A percentile compares a stretch with the other conserved stretches of the same genome.
phyloP scores from a whole-genome alignment of 2,888 invertebrate species.

The Andricus curvator region DNA sequence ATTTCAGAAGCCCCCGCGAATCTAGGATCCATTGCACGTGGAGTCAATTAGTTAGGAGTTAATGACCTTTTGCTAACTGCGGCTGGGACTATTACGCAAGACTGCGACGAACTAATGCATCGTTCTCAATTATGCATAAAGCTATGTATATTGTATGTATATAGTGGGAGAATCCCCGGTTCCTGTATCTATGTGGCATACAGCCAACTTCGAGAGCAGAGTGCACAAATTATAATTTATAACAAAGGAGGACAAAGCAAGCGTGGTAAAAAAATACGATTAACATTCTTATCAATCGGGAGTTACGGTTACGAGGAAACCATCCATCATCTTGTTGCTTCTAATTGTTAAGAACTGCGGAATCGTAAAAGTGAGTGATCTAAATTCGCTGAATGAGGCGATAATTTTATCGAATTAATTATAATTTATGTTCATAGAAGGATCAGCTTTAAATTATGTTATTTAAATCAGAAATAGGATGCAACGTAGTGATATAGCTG shows the following conservation, averaged over 20 bases:
- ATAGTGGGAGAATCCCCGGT: not conserved
- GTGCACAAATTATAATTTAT: constrained; percentile 31
- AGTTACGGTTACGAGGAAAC: constrained; percentile 57
- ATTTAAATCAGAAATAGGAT: not conserved
- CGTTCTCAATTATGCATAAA: constrained; percentile 25
- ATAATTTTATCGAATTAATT: constrained; percentile 26
- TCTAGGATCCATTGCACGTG: not conserved
- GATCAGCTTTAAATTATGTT: not conserved
- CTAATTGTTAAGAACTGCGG: not conserved
- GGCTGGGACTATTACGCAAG: constrained; percentile 2
- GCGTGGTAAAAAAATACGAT: constrained; percentile 44
- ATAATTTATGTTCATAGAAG: not conserved
- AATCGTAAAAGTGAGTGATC: constrained; percentile 23
- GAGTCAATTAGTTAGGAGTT: constrained; percentile 32
- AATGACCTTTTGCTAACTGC: constrained; percentile 33
- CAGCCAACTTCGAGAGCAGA: not conserved
- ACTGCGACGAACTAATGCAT: constrained; percentile 12
- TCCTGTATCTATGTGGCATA: not conserved
- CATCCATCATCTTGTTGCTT: constrained; percentile 51
- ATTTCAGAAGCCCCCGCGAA: not conserved
- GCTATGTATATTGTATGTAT: constrained; percentile 2
- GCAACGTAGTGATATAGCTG: not conserved
- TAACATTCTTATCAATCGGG: constrained; percentile 29
- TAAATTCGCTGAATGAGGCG: constrained; percentile 6
- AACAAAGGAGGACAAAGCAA: constrained; percentile 52